Base-by-base conservation (phyloP, 30 jellyfish, hydroid and myxozoan genomes). In the Turritopsis rubra region DNA sequence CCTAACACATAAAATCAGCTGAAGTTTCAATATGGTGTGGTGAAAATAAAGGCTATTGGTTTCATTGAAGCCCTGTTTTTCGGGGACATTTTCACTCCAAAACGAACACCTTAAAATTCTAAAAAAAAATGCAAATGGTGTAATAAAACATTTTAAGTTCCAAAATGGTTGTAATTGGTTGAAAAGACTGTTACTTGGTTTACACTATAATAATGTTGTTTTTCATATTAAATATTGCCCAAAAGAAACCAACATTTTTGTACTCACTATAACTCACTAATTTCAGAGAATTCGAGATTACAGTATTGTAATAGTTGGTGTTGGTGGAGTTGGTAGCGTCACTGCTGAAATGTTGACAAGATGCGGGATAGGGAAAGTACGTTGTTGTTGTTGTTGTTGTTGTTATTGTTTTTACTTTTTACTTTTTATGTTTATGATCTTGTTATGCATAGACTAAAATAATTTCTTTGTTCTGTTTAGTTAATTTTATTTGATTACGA, bases 301-400 rank as follows among this genome's bases (percentile, higher is more conserved):
- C 81, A 83, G 96, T 16, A 95, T 94, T 1, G 97, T 95, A 1
- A 88, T 94, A 28, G 97, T 94, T 31, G 99, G 99, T 29, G 81
- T 94, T 18, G 99, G 99, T 7, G 99, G 99, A 16, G 97, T 94
- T 22, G 99, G 99, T 9, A 94, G 99, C 81, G 97, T 94, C 1
- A 89, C 99, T n/a, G 97, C 99, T 18, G 99, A 94, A 85, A 94
- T 94, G 99, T 81, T 94, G 66, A 86, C 97, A 25, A 83, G 99
- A 73, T 94, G 99, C 80, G 99, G 99, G 75, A 94, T 94, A 1
- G 99, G 99, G 28, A 94, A 94, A 74, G 92, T 85, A 54, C 4
- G 74, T 4, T 1, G 26, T 29, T 60, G 18, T 16, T 54, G 72
- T 54, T 54, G 19, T 18, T 18, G 72, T 16, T 54, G n/a, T 54